Conservation (phyloP, 2,797 vertebrate genomes). For the Carcharodon carcharias region DNA sequence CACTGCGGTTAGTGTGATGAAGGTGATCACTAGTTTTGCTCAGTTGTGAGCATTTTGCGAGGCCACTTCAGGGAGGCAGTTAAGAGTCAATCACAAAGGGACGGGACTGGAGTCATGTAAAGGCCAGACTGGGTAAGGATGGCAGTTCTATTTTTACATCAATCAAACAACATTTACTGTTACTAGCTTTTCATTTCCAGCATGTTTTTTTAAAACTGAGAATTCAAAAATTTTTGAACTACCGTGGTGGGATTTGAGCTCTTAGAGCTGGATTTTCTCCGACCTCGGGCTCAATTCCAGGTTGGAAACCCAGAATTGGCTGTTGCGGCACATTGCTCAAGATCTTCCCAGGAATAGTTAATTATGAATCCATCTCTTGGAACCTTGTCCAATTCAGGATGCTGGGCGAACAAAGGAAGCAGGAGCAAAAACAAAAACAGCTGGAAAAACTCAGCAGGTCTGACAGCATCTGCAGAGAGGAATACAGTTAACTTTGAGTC, state of each 20-base stretch:
- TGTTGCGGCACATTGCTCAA: not conserved
- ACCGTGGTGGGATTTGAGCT: not conserved
- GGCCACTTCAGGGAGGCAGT: not conserved
- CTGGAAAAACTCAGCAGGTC: too few relatives aligned
- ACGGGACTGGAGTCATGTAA: too few relatives aligned
- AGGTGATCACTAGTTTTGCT: not conserved
- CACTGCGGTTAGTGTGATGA: not conserved
- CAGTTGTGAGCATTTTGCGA: not conserved
- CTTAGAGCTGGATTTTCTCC: not conserved
- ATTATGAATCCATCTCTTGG: not conserved
- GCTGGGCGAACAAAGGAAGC: too few relatives aligned
- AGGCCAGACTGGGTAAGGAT: too few relatives aligned
- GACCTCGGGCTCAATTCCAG: not conserved
- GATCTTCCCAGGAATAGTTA: not conserved
- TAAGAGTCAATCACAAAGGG: not conserved
- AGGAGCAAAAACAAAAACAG: too few relatives aligned
- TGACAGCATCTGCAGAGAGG: too few relatives aligned
- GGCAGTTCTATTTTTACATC: not conserved
- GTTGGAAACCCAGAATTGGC: not conserved
- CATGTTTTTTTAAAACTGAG: not conserved
- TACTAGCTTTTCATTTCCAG: not conserved
- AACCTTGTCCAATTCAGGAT: not conserved
- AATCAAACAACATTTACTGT: not conserved
- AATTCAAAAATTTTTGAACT: not conserved
- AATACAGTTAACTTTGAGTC: too few relatives aligned